Evolutionary conservation across 2,113 vertebrate genomes (phyloP).

Genomic region (Procavia capensis): DNA sequence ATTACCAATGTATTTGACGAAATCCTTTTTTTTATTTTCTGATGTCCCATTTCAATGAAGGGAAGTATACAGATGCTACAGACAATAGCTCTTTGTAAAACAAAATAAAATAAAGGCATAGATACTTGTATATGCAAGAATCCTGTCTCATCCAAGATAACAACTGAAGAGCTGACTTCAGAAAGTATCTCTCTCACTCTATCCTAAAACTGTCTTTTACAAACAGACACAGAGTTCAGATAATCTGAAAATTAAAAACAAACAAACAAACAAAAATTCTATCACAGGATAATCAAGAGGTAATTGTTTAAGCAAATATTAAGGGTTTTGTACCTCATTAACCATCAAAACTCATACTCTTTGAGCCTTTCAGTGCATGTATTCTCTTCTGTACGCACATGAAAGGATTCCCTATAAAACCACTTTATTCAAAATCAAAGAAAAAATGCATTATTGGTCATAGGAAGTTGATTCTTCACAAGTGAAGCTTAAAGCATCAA

Average conservation of each 20-base stretch:
- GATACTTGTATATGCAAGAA: not conserved
- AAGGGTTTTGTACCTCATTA: conserved; percentile 68
- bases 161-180: conserved; percentile 28
- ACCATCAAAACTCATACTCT: conserved; percentile 17
- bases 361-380: not conserved
- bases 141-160: not conserved
- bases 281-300: conserved; percentile 60
- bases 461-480: not conserved
- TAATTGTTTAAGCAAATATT: conserved; percentile 38
- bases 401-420: no score
- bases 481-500: not conserved
- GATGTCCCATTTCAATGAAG: not conserved
- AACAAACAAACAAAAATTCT: no score
- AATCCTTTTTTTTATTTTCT: not conserved
- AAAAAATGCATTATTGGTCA: not conserved
- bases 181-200: conserved; percentile 22
- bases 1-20: not conserved
- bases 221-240: conserved; percentile 54
- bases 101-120: not conserved
- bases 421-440: not conserved
- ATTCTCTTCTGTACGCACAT: not conserved
- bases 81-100: conserved; percentile 2
- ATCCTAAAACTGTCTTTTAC: conserved; percentile 40
- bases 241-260: conserved; percentile 71
- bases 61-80: not conserved